These are phyloP conservation scores for Ryuthela nishihirai DNA, from an alignment of 2,888 invertebrate species.

Conservation along the genomic window DNA sequence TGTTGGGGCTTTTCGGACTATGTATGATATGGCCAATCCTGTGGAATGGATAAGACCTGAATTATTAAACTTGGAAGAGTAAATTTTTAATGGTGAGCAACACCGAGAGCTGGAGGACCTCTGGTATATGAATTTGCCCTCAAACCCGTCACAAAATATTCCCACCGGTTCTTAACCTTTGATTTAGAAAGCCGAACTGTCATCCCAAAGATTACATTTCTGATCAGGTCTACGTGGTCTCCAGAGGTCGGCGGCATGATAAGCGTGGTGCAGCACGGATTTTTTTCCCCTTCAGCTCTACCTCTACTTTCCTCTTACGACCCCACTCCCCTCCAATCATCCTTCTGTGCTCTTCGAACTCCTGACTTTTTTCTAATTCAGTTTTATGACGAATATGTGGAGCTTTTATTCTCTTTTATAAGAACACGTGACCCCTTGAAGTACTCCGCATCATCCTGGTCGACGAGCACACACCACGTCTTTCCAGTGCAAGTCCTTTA, in stretches of 20 bases:
- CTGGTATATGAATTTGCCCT: constrained; percentile 12
- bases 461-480: no score
- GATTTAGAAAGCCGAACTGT: constrained; percentile 38
- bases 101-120: constrained; percentile 13
- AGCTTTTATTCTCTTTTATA: constrained; percentile 31
- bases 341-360: background rate
- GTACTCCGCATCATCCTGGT: no score
- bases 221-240: no score
- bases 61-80: constrained; percentile 22
- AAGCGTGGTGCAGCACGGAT: no score
- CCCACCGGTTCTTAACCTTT: constrained; percentile 37
- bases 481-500: no score
- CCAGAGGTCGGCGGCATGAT: no score
- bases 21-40: constrained; percentile 34
- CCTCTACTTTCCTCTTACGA: background rate
- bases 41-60: constrained; percentile 32
- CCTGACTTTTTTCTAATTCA: constrained; percentile 19
- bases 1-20: constrained; percentile 10
- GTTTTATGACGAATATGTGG: constrained; percentile 36
- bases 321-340: no score
- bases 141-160: constrained; percentile 33
- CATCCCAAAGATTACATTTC: constrained; percentile 31
- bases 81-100: constrained; percentile 35
- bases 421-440: no score
- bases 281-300: background rate